Evolutionary conservation across 2,888 invertebrate genomes (phyloP).

Genomic region (Ochropleura plecta): DNA sequence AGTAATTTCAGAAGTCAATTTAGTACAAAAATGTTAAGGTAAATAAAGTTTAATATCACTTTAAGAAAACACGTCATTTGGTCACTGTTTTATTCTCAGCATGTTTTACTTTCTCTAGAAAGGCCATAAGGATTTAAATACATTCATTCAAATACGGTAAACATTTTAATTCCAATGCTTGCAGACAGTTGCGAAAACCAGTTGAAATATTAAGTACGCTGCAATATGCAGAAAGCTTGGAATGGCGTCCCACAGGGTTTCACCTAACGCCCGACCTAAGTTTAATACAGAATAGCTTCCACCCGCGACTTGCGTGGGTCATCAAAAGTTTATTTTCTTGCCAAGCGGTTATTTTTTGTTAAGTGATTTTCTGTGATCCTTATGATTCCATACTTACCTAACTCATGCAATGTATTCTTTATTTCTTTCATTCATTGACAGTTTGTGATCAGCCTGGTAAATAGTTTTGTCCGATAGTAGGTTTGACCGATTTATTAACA

Average conservation of each 20-base stretch:
- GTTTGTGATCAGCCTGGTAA: not conserved
- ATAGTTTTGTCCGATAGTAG: not conserved
- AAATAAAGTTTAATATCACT: conserved; percentile 23
- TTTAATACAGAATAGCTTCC: not conserved
- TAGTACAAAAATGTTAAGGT: not conserved
- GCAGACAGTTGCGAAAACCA: conserved; percentile 43
- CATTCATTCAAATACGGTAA: conserved; percentile 57
- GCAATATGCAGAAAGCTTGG: conserved; percentile 29
- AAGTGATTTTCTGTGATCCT: not conserved
- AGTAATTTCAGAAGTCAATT: not conserved
- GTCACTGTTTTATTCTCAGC: conserved; percentile 49
- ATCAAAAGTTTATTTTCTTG: not conserved
- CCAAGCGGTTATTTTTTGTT: not conserved
- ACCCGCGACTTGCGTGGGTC: not conserved
- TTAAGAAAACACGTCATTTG: conserved; percentile 32
- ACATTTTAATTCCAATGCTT: conserved; percentile 55
- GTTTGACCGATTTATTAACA: not conserved
- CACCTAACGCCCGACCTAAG: conserved; percentile 22
- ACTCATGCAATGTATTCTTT: not conserved
- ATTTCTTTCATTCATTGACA: not conserved
- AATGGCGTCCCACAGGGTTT: conserved; percentile 36
- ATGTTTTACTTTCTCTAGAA: conserved; percentile 63
- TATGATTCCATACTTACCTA: not conserved
- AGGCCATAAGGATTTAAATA: conserved; percentile 60
- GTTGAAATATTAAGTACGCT: conserved; percentile 37